phyloP scores from a whole-genome alignment of 1,140 invertebrate species.

The Drosophila nasuta region DNA sequence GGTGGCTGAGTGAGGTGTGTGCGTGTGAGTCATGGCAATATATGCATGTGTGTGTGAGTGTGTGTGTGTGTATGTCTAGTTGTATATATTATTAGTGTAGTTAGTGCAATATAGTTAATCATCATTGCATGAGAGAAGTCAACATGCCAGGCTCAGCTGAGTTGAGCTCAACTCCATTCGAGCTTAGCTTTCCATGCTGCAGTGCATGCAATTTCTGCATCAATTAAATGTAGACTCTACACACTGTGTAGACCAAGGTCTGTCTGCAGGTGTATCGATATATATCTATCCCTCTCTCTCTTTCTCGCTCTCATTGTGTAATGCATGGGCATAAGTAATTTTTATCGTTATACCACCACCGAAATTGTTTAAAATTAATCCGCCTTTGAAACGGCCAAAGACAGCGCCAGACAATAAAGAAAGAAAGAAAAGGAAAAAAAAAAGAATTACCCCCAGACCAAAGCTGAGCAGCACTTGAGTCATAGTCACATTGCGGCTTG shows the following conservation, averaged over 20 bases:
- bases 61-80: conserved; percentile 21
- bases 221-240: conserved; percentile 70
- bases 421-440: conserved; percentile 32
- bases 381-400: conserved; percentile 52
- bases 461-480: conserved; percentile 62
- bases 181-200: conserved; percentile 55
- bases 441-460: conserved; percentile 54
- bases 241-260: conserved; percentile 49
- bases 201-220: conserved; percentile 78
- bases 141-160: conserved; percentile 53
- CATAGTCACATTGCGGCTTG: conserved; percentile 48
- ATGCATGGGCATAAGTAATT: conserved; percentile 63
- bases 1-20: conserved; percentile 38
- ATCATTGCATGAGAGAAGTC: conserved; percentile 74
- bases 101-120: conserved; percentile 69
- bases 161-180: conserved; percentile 24
- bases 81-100: conserved; percentile 22
- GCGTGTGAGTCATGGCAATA: conserved; percentile 40
- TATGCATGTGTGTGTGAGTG: not conserved
- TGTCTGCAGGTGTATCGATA: conserved; percentile 12
- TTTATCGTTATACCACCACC: conserved; percentile 57
- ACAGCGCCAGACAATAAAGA: conserved; percentile 70
- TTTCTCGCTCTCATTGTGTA: not conserved
- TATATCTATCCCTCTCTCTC: not conserved
- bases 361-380: conserved; percentile 82